phyloP scores from a whole-genome alignment of 1,140 invertebrate species.

The Araneus ventricosus region DNA sequence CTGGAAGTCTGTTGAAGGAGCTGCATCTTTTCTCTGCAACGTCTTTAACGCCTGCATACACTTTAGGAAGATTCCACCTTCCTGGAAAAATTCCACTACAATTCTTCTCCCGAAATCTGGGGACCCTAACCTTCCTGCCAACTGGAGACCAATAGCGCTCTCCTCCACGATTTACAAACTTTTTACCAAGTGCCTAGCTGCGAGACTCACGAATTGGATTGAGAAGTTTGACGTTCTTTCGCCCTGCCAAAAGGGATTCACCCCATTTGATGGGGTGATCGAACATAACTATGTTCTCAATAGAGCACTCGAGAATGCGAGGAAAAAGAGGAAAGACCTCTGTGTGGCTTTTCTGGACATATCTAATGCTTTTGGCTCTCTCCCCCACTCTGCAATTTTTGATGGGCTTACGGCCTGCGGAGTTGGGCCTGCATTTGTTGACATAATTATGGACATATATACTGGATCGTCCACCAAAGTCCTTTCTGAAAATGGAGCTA shows the following conservation, averaged over 20 bases:
- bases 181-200: neutral
- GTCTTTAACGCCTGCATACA: slow-evolving; percentile 73
- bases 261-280: slow-evolving; percentile 78
- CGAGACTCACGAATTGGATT: slow-evolving; percentile 66
- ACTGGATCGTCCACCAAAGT: neutral
- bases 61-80: slow-evolving; percentile 55
- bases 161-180: slow-evolving; percentile 9
- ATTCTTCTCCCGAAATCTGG: slow-evolving; percentile 65
- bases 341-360: too few relatives aligned
- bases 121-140: neutral
- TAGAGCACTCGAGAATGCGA: too few relatives aligned
- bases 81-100: slow-evolving; percentile 77
- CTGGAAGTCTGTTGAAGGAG: slow-evolving; percentile 59
- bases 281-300: slow-evolving; percentile 80
- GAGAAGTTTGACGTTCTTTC: slow-evolving; percentile 53
- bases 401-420: neutral
- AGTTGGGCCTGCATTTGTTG: slow-evolving; percentile 78
- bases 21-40: slow-evolving; percentile 54
- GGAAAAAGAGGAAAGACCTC: too few relatives aligned
- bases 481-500: neutral
- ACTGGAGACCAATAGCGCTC: slow-evolving; percentile 48
- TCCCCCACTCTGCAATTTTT: neutral
- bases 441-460: slow-evolving; percentile 78
- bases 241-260: slow-evolving; percentile 78
- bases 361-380: neutral